A percentile compares a stretch with the other conserved stretches of the same genome.
phyloP scores from a whole-genome alignment of 2,888 invertebrate genomes.

The Lydus trimaculatus region DNA sequence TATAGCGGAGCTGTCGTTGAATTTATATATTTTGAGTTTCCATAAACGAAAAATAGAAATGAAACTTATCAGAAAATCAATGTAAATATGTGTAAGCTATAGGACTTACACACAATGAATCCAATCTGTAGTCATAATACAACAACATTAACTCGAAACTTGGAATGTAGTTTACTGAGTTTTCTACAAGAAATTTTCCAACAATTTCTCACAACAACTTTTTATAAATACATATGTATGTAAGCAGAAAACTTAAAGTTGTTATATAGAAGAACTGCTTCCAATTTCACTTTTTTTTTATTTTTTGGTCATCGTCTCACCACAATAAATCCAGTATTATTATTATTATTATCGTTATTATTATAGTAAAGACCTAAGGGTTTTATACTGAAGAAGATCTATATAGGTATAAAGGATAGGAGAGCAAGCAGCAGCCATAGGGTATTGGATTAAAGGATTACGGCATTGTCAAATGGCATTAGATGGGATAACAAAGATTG shows the following conservation, averaged over 20 bases:
- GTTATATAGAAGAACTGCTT: background rate
- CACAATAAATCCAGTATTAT: background rate
- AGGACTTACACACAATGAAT: background rate
- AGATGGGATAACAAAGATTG: constrained; percentile 52
- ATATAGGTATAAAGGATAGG: constrained; percentile 37
- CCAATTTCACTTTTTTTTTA: background rate
- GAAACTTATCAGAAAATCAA: background rate
- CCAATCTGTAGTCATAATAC: background rate
- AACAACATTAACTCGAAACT: background rate
- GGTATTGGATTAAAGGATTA: constrained; percentile 52
- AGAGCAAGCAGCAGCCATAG: constrained; percentile 42
- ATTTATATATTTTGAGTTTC: background rate
- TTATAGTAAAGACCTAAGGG: constrained; percentile 17
- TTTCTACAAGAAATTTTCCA: background rate
- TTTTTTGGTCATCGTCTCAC: background rate
- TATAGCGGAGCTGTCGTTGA: no score
- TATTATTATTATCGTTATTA: background rate
- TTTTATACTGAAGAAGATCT: constrained; percentile 39
- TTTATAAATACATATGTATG: background rate
- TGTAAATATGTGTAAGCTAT: background rate
- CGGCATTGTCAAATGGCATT: constrained; percentile 52
- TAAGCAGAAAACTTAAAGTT: background rate
- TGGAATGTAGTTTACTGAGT: background rate
- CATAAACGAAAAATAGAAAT: background rate
- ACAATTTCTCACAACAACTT: background rate